Percentiles rank a stretch among this genome's conserved stretches.
phyloP scores from a whole-genome alignment of 2,888 invertebrate genomes.

The Amphiduros pacificus region DNA sequence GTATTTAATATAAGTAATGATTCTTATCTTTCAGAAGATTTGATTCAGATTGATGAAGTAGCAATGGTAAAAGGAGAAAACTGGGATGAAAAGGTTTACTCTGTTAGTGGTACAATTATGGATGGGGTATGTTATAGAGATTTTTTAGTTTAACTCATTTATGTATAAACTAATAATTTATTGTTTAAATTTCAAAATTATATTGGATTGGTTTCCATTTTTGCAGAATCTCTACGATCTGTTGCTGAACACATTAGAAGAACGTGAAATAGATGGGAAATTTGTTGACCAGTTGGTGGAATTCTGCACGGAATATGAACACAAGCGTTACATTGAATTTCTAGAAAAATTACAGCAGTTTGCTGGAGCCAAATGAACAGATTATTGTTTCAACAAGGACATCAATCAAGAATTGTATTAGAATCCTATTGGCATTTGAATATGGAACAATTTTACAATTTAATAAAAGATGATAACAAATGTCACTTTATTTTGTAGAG shows the following conservation, averaged over 20 bases:
- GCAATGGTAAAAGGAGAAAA: conserved; percentile 81
- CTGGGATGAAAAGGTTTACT: conserved; percentile 80
- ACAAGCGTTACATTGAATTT: conserved; percentile 84
- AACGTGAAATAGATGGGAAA: conserved; percentile 91
- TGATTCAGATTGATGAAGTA: conserved; percentile 81
- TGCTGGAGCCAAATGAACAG: conserved; percentile 23
- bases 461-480: no score
- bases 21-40: conserved; percentile 44
- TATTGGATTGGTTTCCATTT: no score
- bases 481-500: no score
- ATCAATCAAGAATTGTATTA: no score
- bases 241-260: conserved; percentile 91
- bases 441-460: no score
- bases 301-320: conserved; percentile 90
- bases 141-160: no score
- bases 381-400: no score
- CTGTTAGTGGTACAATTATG: conserved; percentile 90
- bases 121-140: conserved; percentile 93
- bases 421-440: no score
- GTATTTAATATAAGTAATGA: no score
- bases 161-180: no score
- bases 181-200: no score
- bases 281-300: conserved; percentile 87
- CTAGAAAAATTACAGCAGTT: conserved; percentile 68
- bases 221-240: conserved; percentile 89